These are phyloP conservation scores for Melanchra persicariae DNA, from an alignment of 2,888 invertebrate genomes.

Conservation along the genomic window DNA sequence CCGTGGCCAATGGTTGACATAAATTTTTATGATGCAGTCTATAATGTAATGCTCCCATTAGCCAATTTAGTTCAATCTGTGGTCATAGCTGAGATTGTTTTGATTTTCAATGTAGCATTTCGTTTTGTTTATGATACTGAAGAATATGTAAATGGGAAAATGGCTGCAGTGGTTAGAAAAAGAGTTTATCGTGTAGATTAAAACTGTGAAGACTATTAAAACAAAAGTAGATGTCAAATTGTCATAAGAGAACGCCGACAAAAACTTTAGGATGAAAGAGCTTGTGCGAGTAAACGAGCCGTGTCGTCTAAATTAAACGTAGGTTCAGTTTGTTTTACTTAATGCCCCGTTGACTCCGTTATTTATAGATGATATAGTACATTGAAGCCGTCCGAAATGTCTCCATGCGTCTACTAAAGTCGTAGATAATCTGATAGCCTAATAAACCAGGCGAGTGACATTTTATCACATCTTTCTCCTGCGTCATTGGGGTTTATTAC, in stretches of 20 bases:
- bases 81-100: conserved; percentile 59
- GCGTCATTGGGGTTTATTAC: conserved; percentile 65
- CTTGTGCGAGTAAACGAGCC: conserved; percentile 70
- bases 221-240: conserved; percentile 49
- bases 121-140: conserved; percentile 24
- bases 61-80: conserved; percentile 74
- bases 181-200: conserved; percentile 12
- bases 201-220: conserved; percentile 43
- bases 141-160: background rate
- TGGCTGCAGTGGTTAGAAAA: background rate
- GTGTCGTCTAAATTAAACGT: conserved; percentile 73
- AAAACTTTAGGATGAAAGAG: conserved; percentile 60
- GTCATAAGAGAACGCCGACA: conserved; percentile 44
- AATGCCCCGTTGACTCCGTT: conserved; percentile 78
- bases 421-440: conserved; percentile 56
- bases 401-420: conserved; percentile 59
- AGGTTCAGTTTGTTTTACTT: conserved; percentile 77
- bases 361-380: conserved; percentile 77
- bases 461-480: conserved; percentile 62
- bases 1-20: conserved; percentile 67
- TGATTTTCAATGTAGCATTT: conserved; percentile 44
- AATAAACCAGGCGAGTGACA: conserved; percentile 61
- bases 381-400: conserved; percentile 68
- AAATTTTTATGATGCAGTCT: conserved; percentile 67
- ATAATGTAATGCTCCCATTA: conserved; percentile 69